Conservation (phyloP, 2,888 invertebrate genomes). For the Tachina fera region DNA sequence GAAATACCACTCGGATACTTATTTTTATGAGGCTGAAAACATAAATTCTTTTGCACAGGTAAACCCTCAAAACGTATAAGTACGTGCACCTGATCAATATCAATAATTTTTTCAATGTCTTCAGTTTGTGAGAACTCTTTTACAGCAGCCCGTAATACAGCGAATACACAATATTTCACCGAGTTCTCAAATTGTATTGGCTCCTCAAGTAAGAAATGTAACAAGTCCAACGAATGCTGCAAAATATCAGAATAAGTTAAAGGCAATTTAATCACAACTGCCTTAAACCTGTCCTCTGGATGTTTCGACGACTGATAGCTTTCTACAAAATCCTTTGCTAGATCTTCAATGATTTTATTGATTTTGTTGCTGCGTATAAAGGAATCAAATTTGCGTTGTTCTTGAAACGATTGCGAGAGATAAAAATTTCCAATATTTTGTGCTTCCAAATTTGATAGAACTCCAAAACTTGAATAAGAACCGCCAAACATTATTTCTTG, state of each 20-base stretch:
- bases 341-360: conserved; percentile 75
- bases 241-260: conserved; percentile 77
- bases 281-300: conserved; percentile 77
- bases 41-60: conserved; percentile 75
- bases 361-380: conserved; percentile 76
- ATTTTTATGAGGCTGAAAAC: conserved; percentile 74
- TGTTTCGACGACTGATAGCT: conserved; percentile 73
- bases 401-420: conserved; percentile 74
- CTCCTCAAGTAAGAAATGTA: conserved; percentile 77
- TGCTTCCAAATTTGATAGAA: background rate
- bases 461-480: background rate
- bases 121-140: conserved; percentile 50
- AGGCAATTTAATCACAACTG: conserved; percentile 76
- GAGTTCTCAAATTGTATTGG: conserved; percentile 78
- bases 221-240: conserved; percentile 68
- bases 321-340: conserved; percentile 73
- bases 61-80: conserved; percentile 77
- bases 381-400: conserved; percentile 76
- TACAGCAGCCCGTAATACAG: conserved; percentile 74
- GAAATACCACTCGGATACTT: conserved; percentile 75
- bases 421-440: conserved; percentile 24
- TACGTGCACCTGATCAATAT: conserved; percentile 78
- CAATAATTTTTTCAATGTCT: conserved; percentile 69
- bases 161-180: conserved; percentile 77
- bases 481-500: conserved; percentile 19